phyloP scores from a whole-genome alignment of 2,113 vertebrate species.

The Entosphenus tridentatus region DNA sequence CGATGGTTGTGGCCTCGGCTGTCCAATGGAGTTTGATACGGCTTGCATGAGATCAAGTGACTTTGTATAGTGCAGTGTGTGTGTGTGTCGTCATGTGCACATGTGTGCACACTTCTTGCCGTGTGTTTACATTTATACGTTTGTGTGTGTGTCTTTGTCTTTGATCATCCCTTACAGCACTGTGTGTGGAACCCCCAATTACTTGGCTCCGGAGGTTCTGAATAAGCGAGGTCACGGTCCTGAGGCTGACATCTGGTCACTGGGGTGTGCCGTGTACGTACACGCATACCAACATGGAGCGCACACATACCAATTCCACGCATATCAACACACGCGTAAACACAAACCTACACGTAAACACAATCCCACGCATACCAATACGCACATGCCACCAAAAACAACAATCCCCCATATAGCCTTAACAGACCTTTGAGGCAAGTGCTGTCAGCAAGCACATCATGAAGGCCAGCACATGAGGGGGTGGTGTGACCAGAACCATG shows the following conservation, averaged over 20 bases:
- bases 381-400: neutral
- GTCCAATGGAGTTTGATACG: no score
- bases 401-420: neutral
- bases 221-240: conserved; percentile 78
- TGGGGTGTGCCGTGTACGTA: conserved; percentile 92
- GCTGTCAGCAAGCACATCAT: neutral
- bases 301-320: neutral
- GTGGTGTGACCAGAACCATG: no score
- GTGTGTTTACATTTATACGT: no score
- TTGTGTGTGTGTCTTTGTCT: no score
- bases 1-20: no score
- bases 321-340: neutral
- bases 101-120: no score
- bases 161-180: conserved; percentile 28
- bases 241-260: conserved; percentile 79
- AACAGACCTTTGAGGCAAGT: neutral
- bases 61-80: no score
- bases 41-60: no score
- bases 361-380: neutral
- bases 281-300: neutral
- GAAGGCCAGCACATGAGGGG: neutral
- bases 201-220: conserved; percentile 88
- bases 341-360: neutral
- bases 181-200: conserved; percentile 98
- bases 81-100: no score